phyloP scores from a whole-genome alignment of 2,797 vertebrate genomes.

The Macroramphosus scolopax region DNA sequence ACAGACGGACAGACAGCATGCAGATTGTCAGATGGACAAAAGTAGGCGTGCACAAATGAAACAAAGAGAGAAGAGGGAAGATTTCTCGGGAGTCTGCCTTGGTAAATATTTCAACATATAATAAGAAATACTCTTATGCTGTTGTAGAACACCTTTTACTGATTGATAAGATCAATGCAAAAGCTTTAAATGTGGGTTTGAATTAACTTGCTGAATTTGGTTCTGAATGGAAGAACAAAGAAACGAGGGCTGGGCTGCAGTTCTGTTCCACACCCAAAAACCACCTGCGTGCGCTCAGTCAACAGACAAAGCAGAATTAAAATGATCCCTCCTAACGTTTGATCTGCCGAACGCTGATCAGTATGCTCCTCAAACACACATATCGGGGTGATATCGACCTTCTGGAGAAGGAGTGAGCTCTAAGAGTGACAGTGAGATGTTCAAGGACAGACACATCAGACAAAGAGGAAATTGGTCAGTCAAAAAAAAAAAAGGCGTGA shows the following conservation, averaged over 20 bases:
- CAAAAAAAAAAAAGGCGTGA: constrained; percentile 37
- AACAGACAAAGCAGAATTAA: constrained; percentile 21
- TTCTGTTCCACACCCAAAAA: constrained; percentile 45
- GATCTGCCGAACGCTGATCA: no score
- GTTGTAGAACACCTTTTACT: constrained; percentile 3
- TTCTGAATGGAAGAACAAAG: constrained; percentile 50
- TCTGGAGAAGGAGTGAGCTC: constrained; percentile 4
- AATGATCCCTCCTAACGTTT: no score
- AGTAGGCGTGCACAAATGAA: constrained; percentile 26
- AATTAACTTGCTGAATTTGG: constrained; percentile 3
- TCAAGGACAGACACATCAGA: constrained; percentile 51
- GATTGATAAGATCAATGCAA: not conserved
- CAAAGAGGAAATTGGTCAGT: constrained; percentile 72
- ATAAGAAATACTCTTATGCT: constrained; percentile 1
- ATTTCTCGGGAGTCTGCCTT: constrained; percentile 14
- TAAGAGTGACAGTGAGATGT: constrained; percentile 15
- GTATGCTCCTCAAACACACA: constrained; percentile 26
- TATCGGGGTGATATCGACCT: constrained; percentile 1
- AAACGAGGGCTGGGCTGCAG: constrained; percentile 37
- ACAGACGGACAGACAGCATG: constrained; percentile 23
- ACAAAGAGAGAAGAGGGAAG: constrained; percentile 49
- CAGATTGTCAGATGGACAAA: constrained; percentile 40
- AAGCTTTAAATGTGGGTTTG: constrained; percentile 7
- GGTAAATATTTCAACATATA: constrained; percentile 17
- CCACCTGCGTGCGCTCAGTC: constrained; percentile 34